A percentile compares a stretch with the other conserved stretches of the same genome.
These are phyloP conservation scores for Polyommatus icarus DNA, from an alignment of 2,888 invertebrate species.

Conservation along the genomic window DNA sequence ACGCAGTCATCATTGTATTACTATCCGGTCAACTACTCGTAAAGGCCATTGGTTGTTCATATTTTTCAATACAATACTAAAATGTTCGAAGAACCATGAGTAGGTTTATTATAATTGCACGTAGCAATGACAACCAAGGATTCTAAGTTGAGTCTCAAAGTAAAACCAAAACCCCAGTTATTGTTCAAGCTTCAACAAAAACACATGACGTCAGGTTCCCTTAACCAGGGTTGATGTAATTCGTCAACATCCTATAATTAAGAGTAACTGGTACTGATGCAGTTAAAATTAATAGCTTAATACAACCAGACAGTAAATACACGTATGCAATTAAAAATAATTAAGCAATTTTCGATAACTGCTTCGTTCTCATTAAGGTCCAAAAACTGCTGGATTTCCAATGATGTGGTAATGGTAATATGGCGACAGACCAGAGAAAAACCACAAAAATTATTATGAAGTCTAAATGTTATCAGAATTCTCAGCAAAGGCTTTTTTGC, in stretches of 20 bases:
- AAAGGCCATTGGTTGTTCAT: too few species aligned
- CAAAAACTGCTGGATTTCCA: conserved; percentile 10
- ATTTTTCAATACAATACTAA: too few species aligned
- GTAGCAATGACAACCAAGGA: too few species aligned
- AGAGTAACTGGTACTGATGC: neutral
- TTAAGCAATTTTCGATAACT: conserved; percentile 27
- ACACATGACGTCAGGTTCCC: neutral
- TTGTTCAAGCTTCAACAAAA: neutral
- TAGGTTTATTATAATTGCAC: neutral
- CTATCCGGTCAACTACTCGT: too few species aligned
- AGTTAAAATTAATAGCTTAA: conserved; percentile 15
- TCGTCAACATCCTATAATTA: conserved; percentile 11
- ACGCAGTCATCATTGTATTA: too few species aligned
- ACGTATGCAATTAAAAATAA: conserved; percentile 25
- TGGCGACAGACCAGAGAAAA: neutral
- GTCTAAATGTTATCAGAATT: neutral
- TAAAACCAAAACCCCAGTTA: neutral
- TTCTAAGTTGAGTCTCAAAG: too few species aligned
- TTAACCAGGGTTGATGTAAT: conserved; percentile 9
- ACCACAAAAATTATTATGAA: neutral
- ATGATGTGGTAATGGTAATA: neutral
- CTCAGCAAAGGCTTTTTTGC: neutral
- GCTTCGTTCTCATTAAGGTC: conserved; percentile 2
- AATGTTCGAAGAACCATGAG: too few species aligned
- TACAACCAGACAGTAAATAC: conserved; percentile 18